phyloP scores from a whole-genome alignment of 1,140 invertebrate species.

The Macrocentrus cingulum region DNA sequence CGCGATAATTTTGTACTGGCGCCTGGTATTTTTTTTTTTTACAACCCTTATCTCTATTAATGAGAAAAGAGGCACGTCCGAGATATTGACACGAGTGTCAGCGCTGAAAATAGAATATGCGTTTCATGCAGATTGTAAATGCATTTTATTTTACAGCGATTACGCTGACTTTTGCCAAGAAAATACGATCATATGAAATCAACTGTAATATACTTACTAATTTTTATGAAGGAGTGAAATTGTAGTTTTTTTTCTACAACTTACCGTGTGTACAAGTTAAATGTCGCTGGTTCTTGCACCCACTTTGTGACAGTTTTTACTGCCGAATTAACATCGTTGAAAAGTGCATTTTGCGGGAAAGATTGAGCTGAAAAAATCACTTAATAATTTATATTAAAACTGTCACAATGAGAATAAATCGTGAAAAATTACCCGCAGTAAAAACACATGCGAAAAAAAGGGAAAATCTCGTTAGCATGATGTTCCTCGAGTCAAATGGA shows the following conservation, averaged over 20 bases:
- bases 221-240: too few relatives aligned
- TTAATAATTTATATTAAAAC: background rate
- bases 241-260: too few relatives aligned
- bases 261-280: constrained; percentile 19
- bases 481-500: background rate
- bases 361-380: background rate
- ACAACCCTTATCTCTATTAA: constrained; percentile 18
- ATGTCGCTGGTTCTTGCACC: background rate
- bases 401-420: background rate
- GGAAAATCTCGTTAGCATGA: background rate
- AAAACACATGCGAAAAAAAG: background rate
- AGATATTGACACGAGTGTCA: constrained; percentile 43
- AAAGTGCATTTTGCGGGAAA: background rate
- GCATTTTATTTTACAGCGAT: background rate
- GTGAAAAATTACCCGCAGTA: background rate
- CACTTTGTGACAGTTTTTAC: background rate
- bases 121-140: background rate
- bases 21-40: constrained; percentile 15
- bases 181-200: background rate
- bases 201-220: too few relatives aligned
- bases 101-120: constrained; percentile 50
- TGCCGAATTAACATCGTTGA: background rate
- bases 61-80: constrained; percentile 31
- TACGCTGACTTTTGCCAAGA: background rate
- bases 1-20: too few relatives aligned